Conservation (phyloP, 2,113 vertebrate genomes). For the Calyptomena viridis region DNA sequence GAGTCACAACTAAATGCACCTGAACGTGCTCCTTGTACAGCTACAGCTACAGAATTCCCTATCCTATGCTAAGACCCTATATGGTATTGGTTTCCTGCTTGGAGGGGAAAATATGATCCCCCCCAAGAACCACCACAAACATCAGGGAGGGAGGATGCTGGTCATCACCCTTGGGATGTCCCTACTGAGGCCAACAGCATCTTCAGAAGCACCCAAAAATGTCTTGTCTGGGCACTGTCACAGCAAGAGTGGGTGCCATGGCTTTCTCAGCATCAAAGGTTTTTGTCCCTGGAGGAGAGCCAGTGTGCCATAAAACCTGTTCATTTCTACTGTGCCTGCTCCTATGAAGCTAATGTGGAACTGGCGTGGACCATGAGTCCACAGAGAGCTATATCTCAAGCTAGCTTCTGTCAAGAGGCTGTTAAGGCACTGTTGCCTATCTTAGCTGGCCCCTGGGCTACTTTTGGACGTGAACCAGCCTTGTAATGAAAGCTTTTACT, state of each 20-base stretch:
- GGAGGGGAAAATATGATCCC: background rate
- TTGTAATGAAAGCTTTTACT: slow-evolving; percentile 8
- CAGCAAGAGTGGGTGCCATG: background rate
- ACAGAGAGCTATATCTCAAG: background rate
- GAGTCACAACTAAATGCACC: background rate
- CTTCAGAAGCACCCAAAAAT: background rate
- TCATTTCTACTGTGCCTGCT: background rate
- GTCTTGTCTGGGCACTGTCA: background rate
- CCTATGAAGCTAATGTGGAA: background rate
- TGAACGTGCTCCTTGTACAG: accelerated
- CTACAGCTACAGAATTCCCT: background rate
- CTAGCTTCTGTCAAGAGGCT: background rate
- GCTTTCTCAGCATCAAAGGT: background rate
- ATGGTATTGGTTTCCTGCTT: background rate
- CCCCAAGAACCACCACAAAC: background rate
- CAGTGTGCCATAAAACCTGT: background rate
- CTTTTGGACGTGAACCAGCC: background rate
- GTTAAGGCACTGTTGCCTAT: background rate
- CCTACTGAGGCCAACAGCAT: background rate
- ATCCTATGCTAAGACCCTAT: background rate
- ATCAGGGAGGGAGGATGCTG: background rate
- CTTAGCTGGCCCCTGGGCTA: background rate
- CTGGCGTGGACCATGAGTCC: background rate
- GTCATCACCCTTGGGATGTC: background rate
- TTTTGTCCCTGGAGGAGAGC: background rate